Percentiles rank a stretch among this genome's conserved stretches.
These are phyloP conservation scores for Marmota monax DNA, from an alignment of 2,113 vertebrate species.

Conservation along the genomic window DNA sequence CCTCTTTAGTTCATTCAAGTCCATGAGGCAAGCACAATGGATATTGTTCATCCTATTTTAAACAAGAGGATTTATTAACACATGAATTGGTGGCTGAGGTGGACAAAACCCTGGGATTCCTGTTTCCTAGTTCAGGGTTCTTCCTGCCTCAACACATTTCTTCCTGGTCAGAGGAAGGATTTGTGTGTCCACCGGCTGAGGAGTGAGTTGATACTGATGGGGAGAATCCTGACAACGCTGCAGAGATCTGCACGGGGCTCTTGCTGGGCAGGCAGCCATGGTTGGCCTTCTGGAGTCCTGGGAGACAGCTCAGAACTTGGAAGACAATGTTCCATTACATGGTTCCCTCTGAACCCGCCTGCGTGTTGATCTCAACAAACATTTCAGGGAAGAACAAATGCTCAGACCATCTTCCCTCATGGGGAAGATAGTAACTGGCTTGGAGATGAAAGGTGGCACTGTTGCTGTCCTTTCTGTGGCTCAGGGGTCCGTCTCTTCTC, in stretches of 20 bases:
- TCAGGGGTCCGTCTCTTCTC: neutral
- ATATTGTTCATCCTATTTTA: neutral
- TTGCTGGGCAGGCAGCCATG: constrained; percentile 55
- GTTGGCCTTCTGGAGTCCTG: constrained; percentile 67
- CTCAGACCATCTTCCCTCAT: neutral
- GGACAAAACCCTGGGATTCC: neutral
- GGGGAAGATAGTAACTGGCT: neutral
- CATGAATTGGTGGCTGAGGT: neutral
- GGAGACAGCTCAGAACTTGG: constrained; percentile 51
- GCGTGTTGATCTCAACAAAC: neutral
- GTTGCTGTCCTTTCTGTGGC: neutral
- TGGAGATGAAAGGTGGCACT: neutral
- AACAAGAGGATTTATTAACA: neutral
- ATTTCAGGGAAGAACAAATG: constrained; percentile 47
- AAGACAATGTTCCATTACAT: constrained; percentile 52
- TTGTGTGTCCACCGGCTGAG: neutral
- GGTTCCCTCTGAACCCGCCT: constrained; percentile 34
- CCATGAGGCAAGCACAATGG: neutral
- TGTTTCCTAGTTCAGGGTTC: neutral
- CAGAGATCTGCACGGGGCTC: neutral
- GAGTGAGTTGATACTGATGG: neutral
- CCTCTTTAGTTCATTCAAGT: neutral
- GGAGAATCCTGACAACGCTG: neutral
- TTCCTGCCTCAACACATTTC: neutral
- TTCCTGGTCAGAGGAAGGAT: neutral